A percentile compares a stretch with the other conserved stretches of the same genome.
Evolutionary conservation across 2,888 invertebrate genomes (phyloP).

Genomic region (Drosophila nigricruria): DNA sequence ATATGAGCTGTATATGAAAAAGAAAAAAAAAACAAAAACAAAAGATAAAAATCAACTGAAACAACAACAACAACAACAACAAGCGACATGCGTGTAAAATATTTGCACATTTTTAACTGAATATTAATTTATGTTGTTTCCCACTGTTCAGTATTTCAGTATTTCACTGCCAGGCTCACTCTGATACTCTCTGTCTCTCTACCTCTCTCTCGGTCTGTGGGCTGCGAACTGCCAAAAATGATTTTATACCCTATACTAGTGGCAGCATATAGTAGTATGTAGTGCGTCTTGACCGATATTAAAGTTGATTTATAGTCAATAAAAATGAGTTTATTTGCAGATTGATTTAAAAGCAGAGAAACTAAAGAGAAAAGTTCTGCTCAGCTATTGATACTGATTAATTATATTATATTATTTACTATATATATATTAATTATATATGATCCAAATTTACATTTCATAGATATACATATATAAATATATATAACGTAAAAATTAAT

Average conservation of each 20-base stretch:
- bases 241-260: neutral
- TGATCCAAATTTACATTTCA: too few species aligned
- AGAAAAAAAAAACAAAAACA: neutral
- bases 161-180: slow-evolving; percentile 17
- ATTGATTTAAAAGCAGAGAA: neutral
- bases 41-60: slow-evolving; percentile 11
- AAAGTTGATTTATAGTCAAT: neutral
- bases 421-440: too few species aligned
- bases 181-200: neutral
- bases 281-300: neutral
- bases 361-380: neutral
- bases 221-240: slow-evolving; percentile 11
- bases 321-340: neutral
- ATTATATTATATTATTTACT: too few species aligned
- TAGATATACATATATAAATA: too few species aligned
- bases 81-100: slow-evolving; percentile 58
- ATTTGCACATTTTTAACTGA: slow-evolving; percentile 77
- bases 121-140: slow-evolving; percentile 76
- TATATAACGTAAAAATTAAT: too few species aligned
- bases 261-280: too few species aligned
- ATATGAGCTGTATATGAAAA: slow-evolving; percentile 17
- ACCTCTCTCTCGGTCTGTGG: neutral
- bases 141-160: slow-evolving; percentile 24
- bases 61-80: slow-evolving; percentile 25
- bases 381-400: neutral